Evolutionary conservation across 23 tunicate genomes (phyloP).

Genomic region (Phallusia fumigata): DNA sequence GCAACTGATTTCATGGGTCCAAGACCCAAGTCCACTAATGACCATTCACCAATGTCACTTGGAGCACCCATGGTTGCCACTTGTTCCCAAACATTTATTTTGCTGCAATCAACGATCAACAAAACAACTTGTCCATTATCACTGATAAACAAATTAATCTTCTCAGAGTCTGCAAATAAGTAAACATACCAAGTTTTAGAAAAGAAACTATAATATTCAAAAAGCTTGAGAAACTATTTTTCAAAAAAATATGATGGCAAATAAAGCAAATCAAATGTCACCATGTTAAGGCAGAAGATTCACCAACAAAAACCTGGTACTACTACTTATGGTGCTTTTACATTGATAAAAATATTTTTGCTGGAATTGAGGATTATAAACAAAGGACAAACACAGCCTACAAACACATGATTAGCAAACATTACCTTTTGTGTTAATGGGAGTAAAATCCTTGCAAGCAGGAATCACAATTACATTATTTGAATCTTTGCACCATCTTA

Average conservation of each 20-base stretch:
- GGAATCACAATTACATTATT: conserved; percentile 30
- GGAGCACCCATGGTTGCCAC: neutral
- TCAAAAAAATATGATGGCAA: too few relatives aligned
- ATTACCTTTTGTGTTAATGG: conserved; percentile 20
- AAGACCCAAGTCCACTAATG: conserved; percentile 34
- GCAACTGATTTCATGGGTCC: conserved; percentile 14
- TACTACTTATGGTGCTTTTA: too few relatives aligned
- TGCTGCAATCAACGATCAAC: conserved; percentile 24
- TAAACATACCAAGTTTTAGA: neutral
- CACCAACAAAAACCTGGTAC: neutral
- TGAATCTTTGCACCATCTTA: conserved; percentile 71
- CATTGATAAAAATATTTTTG: too few relatives aligned
- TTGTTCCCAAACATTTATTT: conserved; percentile 64
- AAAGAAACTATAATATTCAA: neutral
- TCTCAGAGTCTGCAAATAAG: conserved; percentile 18
- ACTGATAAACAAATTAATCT: conserved; percentile 38
- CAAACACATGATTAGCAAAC: too few relatives aligned
- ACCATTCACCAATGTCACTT: conserved; percentile 52
- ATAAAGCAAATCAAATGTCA: neutral
- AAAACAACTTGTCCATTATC: conserved; percentile 67
- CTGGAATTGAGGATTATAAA: too few relatives aligned
- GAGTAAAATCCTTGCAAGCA: conserved; percentile 52
- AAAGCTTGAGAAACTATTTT: neutral
- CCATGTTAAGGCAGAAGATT: neutral
- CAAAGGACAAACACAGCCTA: too few relatives aligned